A percentile compares a stretch with the other conserved stretches of the same genome.
Evolutionary conservation across 2,113 vertebrate genomes (phyloP).

Genomic region (Origma solitaria): DNA sequence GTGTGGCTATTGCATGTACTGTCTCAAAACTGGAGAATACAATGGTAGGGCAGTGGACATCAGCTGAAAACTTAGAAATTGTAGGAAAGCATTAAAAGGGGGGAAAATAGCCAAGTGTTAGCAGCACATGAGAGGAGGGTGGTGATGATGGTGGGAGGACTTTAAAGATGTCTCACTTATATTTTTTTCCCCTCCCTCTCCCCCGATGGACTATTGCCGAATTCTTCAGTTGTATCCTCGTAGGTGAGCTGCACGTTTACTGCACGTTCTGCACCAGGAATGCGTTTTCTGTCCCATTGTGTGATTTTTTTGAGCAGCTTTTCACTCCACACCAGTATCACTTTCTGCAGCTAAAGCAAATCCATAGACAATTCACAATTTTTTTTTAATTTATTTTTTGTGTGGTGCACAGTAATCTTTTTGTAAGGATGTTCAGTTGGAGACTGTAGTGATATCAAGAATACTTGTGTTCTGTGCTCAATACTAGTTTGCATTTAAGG

Average conservation of each 20-base stretch:
- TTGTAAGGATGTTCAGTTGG: slow-evolving; percentile 31
- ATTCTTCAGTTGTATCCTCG: slow-evolving; percentile 68
- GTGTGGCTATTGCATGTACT: background rate
- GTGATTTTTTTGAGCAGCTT: slow-evolving; percentile 76
- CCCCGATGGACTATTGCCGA: slow-evolving; percentile 74
- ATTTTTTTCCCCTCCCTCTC: slow-evolving; percentile 70
- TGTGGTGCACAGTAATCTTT: slow-evolving; percentile 51
- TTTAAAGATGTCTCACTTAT: slow-evolving; percentile 68
- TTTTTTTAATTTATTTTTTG: slow-evolving; percentile 16
- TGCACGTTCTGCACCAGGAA: slow-evolving; percentile 81
- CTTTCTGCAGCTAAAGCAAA: slow-evolving; percentile 70
- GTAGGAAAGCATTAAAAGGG: background rate
- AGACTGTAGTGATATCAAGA: background rate
- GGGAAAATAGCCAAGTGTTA: background rate
- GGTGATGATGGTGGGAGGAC: slow-evolving; percentile 45
- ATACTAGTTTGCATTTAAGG: background rate
- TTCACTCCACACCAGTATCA: slow-evolving; percentile 75
- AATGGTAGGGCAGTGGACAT: background rate
- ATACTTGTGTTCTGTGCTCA: background rate
- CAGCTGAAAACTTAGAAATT: background rate
- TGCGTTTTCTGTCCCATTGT: slow-evolving; percentile 76
- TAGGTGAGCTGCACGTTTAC: slow-evolving; percentile 82
- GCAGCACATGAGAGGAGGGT: slow-evolving; percentile 35
- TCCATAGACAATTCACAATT: slow-evolving; percentile 65
- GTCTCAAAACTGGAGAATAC: background rate